phyloP scores from a whole-genome alignment of 35 echinoderm and acorn worm species.

The Acanthaster planci region DNA sequence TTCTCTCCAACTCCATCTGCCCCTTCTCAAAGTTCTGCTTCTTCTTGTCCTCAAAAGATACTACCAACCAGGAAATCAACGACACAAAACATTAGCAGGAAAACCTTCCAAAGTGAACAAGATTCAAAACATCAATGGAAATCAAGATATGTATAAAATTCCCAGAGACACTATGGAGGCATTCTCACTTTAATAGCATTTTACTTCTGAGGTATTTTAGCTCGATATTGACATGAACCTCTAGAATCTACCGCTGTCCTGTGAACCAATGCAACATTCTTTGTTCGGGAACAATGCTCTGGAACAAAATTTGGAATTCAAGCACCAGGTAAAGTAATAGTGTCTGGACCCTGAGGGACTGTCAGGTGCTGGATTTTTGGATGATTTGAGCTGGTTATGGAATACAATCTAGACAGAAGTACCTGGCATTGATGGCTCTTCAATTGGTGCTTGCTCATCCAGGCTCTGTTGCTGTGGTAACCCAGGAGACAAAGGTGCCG shows the following conservation, averaged over 20 bases:
- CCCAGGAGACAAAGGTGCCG: conserved; percentile 53
- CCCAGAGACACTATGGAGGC: too few relatives aligned
- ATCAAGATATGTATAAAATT: too few relatives aligned
- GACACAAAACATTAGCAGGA: neutral
- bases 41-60: conserved; percentile 90
- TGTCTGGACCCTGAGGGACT: neutral
- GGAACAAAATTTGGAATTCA: too few relatives aligned
- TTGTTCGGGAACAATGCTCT: neutral
- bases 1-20: conserved; percentile 86
- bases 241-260: too few relatives aligned
- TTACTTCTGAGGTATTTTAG: too few relatives aligned
- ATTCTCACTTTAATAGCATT: too few relatives aligned
- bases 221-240: too few relatives aligned
- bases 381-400: neutral
- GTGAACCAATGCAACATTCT: too few relatives aligned
- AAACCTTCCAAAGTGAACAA: neutral
- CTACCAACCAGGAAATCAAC: conserved; percentile 24
- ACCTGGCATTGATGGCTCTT: conserved; percentile 32
- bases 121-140: neutral
- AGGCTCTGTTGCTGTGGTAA: conserved; percentile 72
- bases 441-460: conserved; percentile 54
- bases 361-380: neutral
- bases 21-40: conserved; percentile 92
- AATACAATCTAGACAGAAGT: neutral
- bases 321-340: too few relatives aligned